Base-by-base conservation (phyloP, 1,140 invertebrate genomes). In the Plutomurus gul region DNA sequence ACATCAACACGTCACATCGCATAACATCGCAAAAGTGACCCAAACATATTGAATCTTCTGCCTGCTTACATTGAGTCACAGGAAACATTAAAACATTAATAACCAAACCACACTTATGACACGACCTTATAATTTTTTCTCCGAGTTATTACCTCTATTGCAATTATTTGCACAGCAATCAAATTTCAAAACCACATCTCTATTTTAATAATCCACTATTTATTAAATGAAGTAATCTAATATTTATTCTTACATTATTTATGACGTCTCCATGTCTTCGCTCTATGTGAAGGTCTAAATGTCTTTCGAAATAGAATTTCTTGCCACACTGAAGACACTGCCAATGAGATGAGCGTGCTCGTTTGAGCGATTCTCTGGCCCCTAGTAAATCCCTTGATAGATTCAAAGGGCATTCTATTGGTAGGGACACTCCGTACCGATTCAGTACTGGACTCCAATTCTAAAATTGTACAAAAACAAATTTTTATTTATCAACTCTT, bases 11-110 rank as follows among this genome's bases (percentile, higher is more conserved):
- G 85, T 96, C 94, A 87, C 95, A 98, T 79, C 96, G 90, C 92
- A 97, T 96, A 81, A 97, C 94, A 87, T 97, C 95, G 89, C 96
- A 98, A 86, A 94, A 97, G 85, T 97, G 95, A 47, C 95, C 94
- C 81, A 97, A 88, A 86, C 96, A 97, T 82, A 97, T 92, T 65
- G 94, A 92, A 85, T 96, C 94, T 87, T 95, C 93, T 43, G 91
- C 93, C 94, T 96, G 72, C 46, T 71, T 27, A 65, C 18, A n/a
- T n/a, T n/a, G n/a, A n/a, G n/a, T n/a, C n/a, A n/a, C n/a, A n/a
- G n/a, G n/a, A n/a, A n/a, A n/a, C n/a, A n/a, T n/a, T n/a, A n/a
- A n/a, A n/a, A n/a, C n/a, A n/a, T n/a, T n/a, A n/a, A n/a, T n/a
- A n/a, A n/a, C n/a, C n/a, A n/a, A n/a, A n/a, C n/a, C n/a, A n/a